Conservation (phyloP, 2,888 invertebrate species). For the Cyaniris semiargus region DNA sequence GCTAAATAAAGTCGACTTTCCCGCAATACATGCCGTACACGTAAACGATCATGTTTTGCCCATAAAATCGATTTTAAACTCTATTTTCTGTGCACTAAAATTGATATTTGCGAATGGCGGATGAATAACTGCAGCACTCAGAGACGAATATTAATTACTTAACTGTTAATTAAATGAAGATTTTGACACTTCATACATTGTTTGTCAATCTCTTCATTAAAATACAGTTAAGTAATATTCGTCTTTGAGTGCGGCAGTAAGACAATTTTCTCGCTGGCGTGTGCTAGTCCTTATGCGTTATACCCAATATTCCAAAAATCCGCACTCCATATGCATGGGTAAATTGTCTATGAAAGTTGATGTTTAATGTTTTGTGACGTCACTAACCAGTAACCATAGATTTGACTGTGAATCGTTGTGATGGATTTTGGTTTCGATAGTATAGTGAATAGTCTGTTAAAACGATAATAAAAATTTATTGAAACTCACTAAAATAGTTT, state of each 20-base stretch:
- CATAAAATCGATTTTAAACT: not conserved
- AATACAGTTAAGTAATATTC: too few relatives aligned
- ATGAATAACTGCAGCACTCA: not conserved
- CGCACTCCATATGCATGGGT: conserved; percentile 35
- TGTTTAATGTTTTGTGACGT: conserved; percentile 29
- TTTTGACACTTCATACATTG: too few relatives aligned
- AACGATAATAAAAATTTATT: not conserved
- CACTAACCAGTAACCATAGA: conserved; percentile 3
- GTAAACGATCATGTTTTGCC: not conserved
- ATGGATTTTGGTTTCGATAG: not conserved
- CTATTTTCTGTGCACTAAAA: not conserved
- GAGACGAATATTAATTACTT: too few relatives aligned
- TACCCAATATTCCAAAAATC: conserved; percentile 28
- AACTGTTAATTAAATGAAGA: too few relatives aligned
- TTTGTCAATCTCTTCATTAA: too few relatives aligned
- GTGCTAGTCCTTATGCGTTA: conserved; percentile 51
- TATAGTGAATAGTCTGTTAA: not conserved
- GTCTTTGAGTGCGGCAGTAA: not conserved
- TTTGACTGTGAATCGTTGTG: not conserved
- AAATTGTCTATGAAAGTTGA: not conserved
- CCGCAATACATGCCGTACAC: not conserved
- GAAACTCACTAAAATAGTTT: not conserved
- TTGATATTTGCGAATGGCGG: not conserved
- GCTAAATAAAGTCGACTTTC: not conserved
- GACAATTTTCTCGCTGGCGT: not conserved